phyloP scores from a whole-genome alignment of 1,140 invertebrate genomes.

The Calliopsis andreniformis region DNA sequence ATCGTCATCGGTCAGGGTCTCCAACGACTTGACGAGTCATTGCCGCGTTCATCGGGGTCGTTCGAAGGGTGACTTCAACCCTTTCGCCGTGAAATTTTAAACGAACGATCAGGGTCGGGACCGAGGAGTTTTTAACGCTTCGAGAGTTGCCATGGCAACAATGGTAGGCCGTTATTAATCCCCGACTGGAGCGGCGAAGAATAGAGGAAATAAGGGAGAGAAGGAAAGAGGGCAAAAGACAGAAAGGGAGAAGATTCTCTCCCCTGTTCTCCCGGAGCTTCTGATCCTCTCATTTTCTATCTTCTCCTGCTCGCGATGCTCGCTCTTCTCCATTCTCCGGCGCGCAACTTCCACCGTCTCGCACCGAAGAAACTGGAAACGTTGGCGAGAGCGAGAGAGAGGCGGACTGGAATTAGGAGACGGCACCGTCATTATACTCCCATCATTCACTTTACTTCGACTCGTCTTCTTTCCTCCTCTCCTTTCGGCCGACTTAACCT shows the following conservation, averaged over 20 bases:
- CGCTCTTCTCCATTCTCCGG: conserved; percentile 45
- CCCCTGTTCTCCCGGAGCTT: conserved; percentile 48
- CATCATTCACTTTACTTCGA: conserved; percentile 57
- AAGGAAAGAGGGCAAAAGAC: conserved; percentile 36
- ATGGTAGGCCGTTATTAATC: conserved; percentile 72
- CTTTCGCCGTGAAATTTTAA: conserved; percentile 61
- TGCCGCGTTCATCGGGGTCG: conserved; percentile 13
- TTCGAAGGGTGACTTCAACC: conserved; percentile 47
- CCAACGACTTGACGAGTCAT: conserved; percentile 5
- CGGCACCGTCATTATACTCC: conserved; percentile 63
- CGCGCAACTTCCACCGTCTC: conserved; percentile 61
- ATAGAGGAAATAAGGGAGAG: conserved; percentile 37
- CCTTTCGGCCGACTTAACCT: conserved; percentile 23
- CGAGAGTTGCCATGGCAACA: conserved; percentile 70
- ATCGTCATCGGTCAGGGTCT: neutral
- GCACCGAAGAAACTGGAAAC: conserved; percentile 16
- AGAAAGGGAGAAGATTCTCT: conserved; percentile 62
- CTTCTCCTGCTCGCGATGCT: conserved; percentile 18
- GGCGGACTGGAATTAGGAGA: conserved; percentile 63
- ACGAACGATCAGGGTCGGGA: conserved; percentile 62
- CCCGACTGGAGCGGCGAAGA: conserved; percentile 62
- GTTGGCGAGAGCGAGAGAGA: conserved; percentile 13
- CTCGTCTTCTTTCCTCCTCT: conserved; percentile 33
- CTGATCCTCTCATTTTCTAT: conserved; percentile 59
- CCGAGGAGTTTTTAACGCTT: conserved; percentile 66